Percentiles rank a stretch among this genome's conserved stretches.
Conservation (phyloP, 2,888 invertebrate species). For the Drosophila borborema region DNA sequence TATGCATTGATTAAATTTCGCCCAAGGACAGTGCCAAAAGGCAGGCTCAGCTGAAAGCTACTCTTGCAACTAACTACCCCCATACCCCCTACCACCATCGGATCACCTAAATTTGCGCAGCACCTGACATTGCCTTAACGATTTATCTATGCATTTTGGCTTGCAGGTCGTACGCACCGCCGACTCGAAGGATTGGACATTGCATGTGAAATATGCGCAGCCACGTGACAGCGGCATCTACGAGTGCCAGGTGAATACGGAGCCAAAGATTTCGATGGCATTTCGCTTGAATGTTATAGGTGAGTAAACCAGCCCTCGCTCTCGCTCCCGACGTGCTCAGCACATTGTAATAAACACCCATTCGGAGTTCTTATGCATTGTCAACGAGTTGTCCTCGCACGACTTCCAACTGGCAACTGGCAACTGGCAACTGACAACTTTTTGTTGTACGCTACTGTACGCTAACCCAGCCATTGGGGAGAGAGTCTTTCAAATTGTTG, state of each 20-base stretch:
- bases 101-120: not conserved
- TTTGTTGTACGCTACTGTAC: slow-evolving; percentile 24
- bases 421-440: slow-evolving; percentile 22
- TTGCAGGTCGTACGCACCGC: slow-evolving; percentile 86
- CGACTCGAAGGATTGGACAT: slow-evolving; percentile 95
- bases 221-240: slow-evolving; percentile 91
- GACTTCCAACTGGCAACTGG: slow-evolving; percentile 41
- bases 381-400: slow-evolving; percentile 59
- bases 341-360: slow-evolving; percentile 25
- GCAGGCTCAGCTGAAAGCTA: slow-evolving; percentile 2
- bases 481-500: slow-evolving; percentile 59
- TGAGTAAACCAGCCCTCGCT: slow-evolving; percentile 80
- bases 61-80: not conserved
- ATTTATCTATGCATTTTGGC: slow-evolving; percentile 65
- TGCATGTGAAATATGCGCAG: slow-evolving; percentile 95
- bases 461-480: slow-evolving; percentile 3
- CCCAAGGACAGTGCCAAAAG: slow-evolving; percentile 48
- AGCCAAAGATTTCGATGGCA: slow-evolving; percentile 95
- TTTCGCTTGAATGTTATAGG: slow-evolving; percentile 94
- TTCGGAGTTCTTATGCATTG: slow-evolving; percentile 51
- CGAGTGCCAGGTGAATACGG: slow-evolving; percentile 89
- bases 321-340: not conserved
- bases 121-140: slow-evolving; percentile 20
- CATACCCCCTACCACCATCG: too few relatives aligned
- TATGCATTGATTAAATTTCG: slow-evolving; percentile 76